Conservation (phyloP, 2,113 vertebrate genomes). For the Oxygymnocypris stewartii region DNA sequence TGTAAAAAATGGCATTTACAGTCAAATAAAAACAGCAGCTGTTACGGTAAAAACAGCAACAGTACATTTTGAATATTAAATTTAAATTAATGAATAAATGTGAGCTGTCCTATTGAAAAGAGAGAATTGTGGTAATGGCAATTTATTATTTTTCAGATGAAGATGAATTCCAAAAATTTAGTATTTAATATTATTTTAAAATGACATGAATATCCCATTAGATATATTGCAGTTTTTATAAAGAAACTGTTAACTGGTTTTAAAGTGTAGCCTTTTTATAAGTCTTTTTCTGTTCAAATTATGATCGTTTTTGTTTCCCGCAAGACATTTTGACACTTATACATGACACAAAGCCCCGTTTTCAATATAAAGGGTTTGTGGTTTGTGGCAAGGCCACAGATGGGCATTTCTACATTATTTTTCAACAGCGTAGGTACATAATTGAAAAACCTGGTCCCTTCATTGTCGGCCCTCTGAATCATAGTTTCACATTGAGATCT, state of each 20-base stretch:
- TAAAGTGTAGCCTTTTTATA: background rate
- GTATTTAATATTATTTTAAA: too few species aligned
- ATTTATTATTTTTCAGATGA: too few species aligned
- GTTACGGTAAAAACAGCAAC: too few species aligned
- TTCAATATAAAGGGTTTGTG: background rate
- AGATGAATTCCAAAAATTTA: background rate
- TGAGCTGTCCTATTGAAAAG: too few species aligned
- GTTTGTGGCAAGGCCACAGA: slow-evolving; percentile 30
- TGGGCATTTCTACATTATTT: slow-evolving; percentile 35
- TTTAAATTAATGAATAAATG: too few species aligned
- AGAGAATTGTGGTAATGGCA: too few species aligned
- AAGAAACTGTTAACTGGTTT: too few species aligned
- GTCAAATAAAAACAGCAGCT: too few species aligned
- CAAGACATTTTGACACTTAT: background rate
- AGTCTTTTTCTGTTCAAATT: background rate
- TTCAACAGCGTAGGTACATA: background rate
- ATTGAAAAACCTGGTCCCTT: slow-evolving; percentile 45
- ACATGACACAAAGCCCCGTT: background rate
- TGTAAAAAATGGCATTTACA: too few species aligned
- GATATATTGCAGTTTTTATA: too few species aligned
- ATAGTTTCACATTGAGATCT: slow-evolving; percentile 49
- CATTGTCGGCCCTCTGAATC: slow-evolving; percentile 43
- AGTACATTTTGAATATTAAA: too few species aligned
- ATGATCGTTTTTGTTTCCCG: background rate
- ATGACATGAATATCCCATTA: too few species aligned